Base-by-base conservation (phyloP, 2,888 invertebrate genomes). In the Macrosiphum euphorbiae region DNA sequence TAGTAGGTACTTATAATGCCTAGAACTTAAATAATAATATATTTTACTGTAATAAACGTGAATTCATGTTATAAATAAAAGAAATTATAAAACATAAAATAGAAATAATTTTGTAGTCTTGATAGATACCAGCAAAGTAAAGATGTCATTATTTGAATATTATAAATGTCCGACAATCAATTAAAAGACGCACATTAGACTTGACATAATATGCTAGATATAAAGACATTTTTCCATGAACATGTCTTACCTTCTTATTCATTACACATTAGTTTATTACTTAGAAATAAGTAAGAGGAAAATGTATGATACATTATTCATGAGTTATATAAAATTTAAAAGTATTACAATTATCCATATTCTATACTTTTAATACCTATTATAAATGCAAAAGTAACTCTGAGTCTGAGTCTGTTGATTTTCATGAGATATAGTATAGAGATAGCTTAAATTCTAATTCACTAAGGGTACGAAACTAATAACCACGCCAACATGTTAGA, bases 141-240 rank as follows among this genome's bases (percentile, higher is more conserved):
- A 92, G 47, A 26, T 67, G 16, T 87, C 61, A 86, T 91, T 55
- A 67, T 67, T 55, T 90, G 10, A 55, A 91, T 41, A 55, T 41
- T 85, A 91, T 91, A 28, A 7, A 86, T 44, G 11, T 58, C 10
- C 20, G 24, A 55, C 41, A 85, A 91, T 35, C 52, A 88, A 91
- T 90, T 58, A 91, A 91, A 86, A 86, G 58, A 85, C 4, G 44
- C 24, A 86, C 47, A 91, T 86, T 91, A n/a, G 35, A 84, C 41
- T 50, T 67, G 47, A 92, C 67, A 92, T 92, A 67, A 47, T 67
- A 1, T 50, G 35, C 50, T 1, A 67, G 16, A 87, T 92, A 88
- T 61, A 20, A 52, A 92, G 41, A 50, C 26, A 92, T n/a, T 61
- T 87, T 35, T 67, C 52, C 50, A 92, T 92, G 35, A 61, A 47